A percentile compares a stretch with the other conserved stretches of the same genome.
These are phyloP conservation scores for Genyomyrus donnyi DNA, from an alignment of 2,113 vertebrate species.

Conservation along the genomic window DNA sequence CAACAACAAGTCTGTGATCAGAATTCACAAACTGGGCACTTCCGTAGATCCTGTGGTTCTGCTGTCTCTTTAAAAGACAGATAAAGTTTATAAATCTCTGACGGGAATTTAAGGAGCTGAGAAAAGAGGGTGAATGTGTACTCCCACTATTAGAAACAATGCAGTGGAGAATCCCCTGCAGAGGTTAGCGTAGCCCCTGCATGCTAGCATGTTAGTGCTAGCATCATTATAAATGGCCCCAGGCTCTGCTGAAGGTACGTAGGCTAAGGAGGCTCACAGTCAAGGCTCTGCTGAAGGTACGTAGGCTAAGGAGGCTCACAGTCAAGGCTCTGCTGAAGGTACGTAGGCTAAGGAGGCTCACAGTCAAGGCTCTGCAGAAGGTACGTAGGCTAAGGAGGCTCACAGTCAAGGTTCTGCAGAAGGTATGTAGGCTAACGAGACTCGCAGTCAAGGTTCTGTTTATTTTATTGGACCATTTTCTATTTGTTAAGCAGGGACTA, in stretches of 20 bases:
- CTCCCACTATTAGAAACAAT: neutral
- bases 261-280: neutral
- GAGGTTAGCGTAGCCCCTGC: neutral
- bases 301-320: no score
- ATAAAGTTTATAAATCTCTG: neutral
- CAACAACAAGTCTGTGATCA: no score
- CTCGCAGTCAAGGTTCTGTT: neutral
- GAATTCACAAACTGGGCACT: no score
- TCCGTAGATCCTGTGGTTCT: neutral
- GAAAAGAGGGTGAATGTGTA: neutral
- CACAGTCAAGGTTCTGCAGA: neutral
- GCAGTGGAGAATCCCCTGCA: neutral
- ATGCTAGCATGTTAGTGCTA: neutral
- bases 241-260: neutral
- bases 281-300: no score
- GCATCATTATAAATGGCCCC: neutral
- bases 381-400: neutral
- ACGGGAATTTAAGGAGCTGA: neutral
- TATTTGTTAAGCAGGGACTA: neutral
- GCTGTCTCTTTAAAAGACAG: neutral
- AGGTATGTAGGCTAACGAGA: neutral
- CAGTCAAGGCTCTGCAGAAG: neutral
- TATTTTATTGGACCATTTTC: neutral
- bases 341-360: neutral
- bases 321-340: neutral